Evolutionary conservation across 2,113 vertebrate species (phyloP), one percentile per base, ranked within the genome.

Genomic region (Saguinus midas): DNA sequence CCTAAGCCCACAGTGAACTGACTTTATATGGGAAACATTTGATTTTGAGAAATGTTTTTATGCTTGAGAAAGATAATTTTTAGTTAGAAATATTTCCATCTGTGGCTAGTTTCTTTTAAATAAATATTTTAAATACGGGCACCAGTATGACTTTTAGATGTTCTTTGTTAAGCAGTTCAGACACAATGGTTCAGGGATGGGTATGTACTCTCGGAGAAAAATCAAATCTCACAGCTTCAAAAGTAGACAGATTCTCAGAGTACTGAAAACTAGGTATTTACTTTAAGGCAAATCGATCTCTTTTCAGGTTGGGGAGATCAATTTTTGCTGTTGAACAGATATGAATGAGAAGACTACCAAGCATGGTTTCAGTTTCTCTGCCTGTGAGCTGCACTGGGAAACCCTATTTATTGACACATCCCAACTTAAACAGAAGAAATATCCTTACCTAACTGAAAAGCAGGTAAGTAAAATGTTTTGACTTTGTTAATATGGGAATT

Each of bases 61-160:
- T 97, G 87, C 45, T 94, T 52, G n/a, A 96, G 87, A 85, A 98
- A 98, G 98, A 98, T 97, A 98, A 97, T 97, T 97, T 98, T 98
- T 97, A 97, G 61, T 95, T 92, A 96, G 96, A 98, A 99, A 97
- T 48, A 94, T 98, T 99, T 99, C 98, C 98, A 98, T 98, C 98
- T 99, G 99, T 98, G 98, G 95, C 58, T 72, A 64, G 50, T 92
- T 97, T 98, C 76, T 97, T 95, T 96, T 73, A 93, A 89, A 92
- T 95, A 97, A 94, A 97, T 94, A 96, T 97, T 96, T 97, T 48
- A 75, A 92, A 81, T 40, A 43, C 0, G 14, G 76, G 79, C 61
- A 45, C 58, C 23, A 48, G 76, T 17, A 80, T 78, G 64, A 66
- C 64, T 97, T 80, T 35, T 96, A 68, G 79, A 23, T 78, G 75